Base-by-base conservation (phyloP, 1,140 invertebrate species). In the Anoplophora glabripennis region DNA sequence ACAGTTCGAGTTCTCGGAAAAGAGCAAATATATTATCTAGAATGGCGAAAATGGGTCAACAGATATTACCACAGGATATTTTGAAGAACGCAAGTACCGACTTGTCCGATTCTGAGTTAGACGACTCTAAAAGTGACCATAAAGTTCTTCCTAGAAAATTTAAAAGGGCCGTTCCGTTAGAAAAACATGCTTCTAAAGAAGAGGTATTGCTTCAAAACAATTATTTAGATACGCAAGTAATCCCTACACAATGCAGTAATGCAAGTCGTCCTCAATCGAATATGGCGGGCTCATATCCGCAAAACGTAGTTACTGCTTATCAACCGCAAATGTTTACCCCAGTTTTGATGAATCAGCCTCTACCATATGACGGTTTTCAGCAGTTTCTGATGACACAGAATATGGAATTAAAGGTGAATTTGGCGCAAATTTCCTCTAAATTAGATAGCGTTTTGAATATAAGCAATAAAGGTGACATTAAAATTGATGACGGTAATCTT, bases 1-100 rank as follows among this genome's bases (percentile, higher is more conserved):
- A 46, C 17, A 42, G 37, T n/a, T 47, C 59, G 7, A 35, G 41
- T 53, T 52, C 59, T 12, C 36, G 4, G 9, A 40, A 45, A 51
- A 67, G 49, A 42, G 64, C 65, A 12, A 54, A 68, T 58, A 72
- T 73, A 54, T 60, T 73, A 34, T 49, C 58, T 18, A 52, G 72
- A 44, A 72, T 73, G 51, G 67, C 70, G 8, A 73, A 71, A 65
- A 65, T 73, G 57, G 72, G 72, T 1, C 63, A 67, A 47, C 60
- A 65, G 17, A 64, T 73, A 34, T 56, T 68, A 8, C 65, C 66
- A 2, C 52, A 21, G 12, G 17, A 35, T 12, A 28, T 21, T 12
- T 33, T 36, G 18, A 11, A 35, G 40, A 21, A 37, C 12, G 33
- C 35, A 35, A 37, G 21, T 10, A 36, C 45, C 7, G 49, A 54